Conservation (phyloP, 2,113 vertebrate genomes). For the Hipposideros armiger region DNA sequence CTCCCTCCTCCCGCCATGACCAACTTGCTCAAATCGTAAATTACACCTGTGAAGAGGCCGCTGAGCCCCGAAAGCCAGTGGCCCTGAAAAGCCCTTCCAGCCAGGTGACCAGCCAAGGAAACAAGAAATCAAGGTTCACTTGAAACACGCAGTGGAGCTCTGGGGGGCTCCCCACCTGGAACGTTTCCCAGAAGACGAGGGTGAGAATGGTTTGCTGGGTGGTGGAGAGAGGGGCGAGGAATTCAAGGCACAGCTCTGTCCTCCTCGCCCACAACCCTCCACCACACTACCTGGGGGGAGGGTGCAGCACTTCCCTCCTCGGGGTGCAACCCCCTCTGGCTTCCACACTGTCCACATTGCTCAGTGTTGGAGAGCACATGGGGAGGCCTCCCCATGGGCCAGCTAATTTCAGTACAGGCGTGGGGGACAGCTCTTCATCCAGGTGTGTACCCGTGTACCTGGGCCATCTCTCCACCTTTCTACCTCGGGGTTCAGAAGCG, state of each 20-base stretch:
- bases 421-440: background rate
- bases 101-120: background rate
- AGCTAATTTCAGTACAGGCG: background rate
- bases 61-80: background rate
- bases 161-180: background rate
- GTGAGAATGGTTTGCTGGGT: background rate
- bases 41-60: background rate
- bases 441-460: accelerated
- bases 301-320: background rate
- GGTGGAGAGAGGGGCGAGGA: background rate
- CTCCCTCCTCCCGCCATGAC: background rate
- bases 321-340: background rate
- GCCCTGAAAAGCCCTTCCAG: background rate
- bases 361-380: background rate
- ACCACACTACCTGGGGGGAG: background rate
- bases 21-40: background rate
- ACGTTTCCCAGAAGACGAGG: background rate
- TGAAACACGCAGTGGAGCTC: background rate
- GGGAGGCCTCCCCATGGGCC: background rate
- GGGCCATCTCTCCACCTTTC: no score
- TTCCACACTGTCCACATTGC: background rate
- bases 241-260: background rate
- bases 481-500: background rate
- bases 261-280: background rate
- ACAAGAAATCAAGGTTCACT: background rate